These are phyloP conservation scores for Allobates femoralis DNA, from an alignment of 2,797 vertebrate genomes.

Conservation along the genomic window DNA sequence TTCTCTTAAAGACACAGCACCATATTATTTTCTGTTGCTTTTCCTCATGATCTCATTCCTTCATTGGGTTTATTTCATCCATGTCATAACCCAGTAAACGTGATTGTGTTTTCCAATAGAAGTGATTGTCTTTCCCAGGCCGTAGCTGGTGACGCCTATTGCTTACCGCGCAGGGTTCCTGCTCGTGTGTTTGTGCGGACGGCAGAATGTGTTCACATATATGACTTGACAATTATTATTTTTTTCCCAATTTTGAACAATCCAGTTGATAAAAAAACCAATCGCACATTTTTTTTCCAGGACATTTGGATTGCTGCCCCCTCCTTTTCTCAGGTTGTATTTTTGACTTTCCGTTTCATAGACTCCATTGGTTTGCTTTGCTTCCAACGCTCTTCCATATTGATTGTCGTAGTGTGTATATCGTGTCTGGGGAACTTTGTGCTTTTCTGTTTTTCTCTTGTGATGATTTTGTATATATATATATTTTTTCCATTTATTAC, in stretches of 20 bases:
- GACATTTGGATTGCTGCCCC: constrained; percentile 64
- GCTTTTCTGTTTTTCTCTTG: constrained; percentile 9
- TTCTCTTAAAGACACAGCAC: background rate
- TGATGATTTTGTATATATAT: constrained; percentile 24
- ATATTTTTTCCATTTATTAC: background rate
- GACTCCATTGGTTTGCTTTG: constrained; percentile 56
- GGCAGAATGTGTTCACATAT: constrained; percentile 39
- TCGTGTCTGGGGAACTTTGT: constrained; percentile 38
- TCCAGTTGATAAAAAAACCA: constrained; percentile 53
- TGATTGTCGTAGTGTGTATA: constrained; percentile 57
- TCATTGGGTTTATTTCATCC: constrained; percentile 45
- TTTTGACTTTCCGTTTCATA: constrained; percentile 55
- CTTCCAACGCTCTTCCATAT: constrained; percentile 54
- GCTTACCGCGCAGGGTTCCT: constrained; percentile 2
- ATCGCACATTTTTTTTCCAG: constrained; percentile 62
- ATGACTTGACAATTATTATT: constrained; percentile 35
- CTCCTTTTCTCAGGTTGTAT: constrained; percentile 64
- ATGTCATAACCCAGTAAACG: background rate
- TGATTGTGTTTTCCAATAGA: constrained; percentile 4
- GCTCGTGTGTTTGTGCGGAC: constrained; percentile 38
- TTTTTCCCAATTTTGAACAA: background rate
- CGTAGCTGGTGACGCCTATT: background rate
- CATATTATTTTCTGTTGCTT: constrained; percentile 21
- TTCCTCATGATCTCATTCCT: constrained; percentile 46
- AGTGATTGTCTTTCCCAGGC: background rate